phyloP scores from a whole-genome alignment of 2,113 vertebrate genomes.

The Myotis yumanensis region DNA sequence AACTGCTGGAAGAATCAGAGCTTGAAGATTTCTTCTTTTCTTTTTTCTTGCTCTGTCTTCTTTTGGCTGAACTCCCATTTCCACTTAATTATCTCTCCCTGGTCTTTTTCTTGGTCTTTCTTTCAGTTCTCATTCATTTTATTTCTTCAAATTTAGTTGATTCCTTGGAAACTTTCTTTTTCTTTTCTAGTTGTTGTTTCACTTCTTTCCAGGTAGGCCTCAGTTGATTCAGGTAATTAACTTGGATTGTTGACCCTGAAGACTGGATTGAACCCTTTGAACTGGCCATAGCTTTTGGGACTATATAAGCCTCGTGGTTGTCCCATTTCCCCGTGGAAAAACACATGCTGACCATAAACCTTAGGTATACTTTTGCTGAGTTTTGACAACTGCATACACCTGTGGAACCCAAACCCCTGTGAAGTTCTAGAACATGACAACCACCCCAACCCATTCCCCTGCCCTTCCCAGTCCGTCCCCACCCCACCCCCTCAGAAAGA shows the following conservation, averaged over 20 bases:
- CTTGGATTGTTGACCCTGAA: slow-evolving; percentile 94
- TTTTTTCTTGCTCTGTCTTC: slow-evolving; percentile 95
- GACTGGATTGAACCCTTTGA: slow-evolving; percentile 74
- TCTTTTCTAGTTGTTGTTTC: slow-evolving; percentile 93
- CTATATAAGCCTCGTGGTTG: not conserved
- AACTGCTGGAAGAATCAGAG: slow-evolving; percentile 99
- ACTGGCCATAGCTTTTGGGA: not conserved
- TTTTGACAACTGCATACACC: not conserved
- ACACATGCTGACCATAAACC: not conserved
- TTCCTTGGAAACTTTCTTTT: slow-evolving; percentile 95
- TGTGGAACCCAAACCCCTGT: not conserved
- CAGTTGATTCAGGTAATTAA: slow-evolving; percentile 96
- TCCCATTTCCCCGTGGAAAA: not conserved
- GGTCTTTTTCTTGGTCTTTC: slow-evolving; percentile 93
- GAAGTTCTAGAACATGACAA: not conserved
- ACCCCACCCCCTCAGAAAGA: not conserved
- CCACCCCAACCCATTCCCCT: too few relatives aligned
- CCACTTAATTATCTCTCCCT: slow-evolving; percentile 91
- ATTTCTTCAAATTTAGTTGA: slow-evolving; percentile 98
- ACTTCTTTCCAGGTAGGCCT: slow-evolving; percentile 98
- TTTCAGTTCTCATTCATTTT: slow-evolving; percentile 99
- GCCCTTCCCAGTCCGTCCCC: not conserved
- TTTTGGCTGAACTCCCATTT: slow-evolving; percentile 88
- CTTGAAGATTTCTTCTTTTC: slow-evolving; percentile 97
- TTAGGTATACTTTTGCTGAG: not conserved